Evolutionary conservation across 2,797 vertebrate genomes (phyloP), one percentile per base, ranked within the genome.

Genomic region (Erpetoichthys calabaricus): DNA sequence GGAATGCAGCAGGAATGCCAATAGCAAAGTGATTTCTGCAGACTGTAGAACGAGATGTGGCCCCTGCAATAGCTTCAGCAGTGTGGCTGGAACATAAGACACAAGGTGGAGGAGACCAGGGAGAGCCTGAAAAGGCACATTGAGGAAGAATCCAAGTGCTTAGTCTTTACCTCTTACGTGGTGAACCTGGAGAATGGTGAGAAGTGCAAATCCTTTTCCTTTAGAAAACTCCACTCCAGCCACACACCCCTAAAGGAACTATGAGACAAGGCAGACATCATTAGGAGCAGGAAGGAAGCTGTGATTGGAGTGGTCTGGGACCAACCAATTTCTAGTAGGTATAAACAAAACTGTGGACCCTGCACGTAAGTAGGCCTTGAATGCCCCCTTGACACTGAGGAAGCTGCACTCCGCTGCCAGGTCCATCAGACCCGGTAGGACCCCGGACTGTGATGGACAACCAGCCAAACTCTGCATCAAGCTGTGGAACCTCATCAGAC

Each of bases 321-420:
- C 8, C 5, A 45, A 59, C 3, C 10, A 4, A 4, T 51, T 59
- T 41, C 50, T 59, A 45, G 52, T 43, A 45, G 57, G 49, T 59
- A 45, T 53, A 44, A 59, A 44, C 41, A 53, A 51, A 8, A 52
- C 43, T 5, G 42, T 59, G 8, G 43, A 53, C 42, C 43, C 57
- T 6, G 10, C 47, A 58, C 57, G 43, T 42, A 10, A 44, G 42
- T 49, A 3, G 6, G 42, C 47, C 10, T 41, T 53, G 50, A 45
- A 59, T 4, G 50, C 3, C 9, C 57, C 50, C 5, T 8, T 59
- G 8, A 25, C 8, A 3, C 3, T 53, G 57, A 51, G 45, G 4
- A 52, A 53, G 50, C 44, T 59, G 50, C 42, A 9, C 57, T 43
- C 43, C 54, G 57, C 57, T 2, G 8, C 8, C 3, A 45, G 9